Base-by-base conservation (phyloP, 2,113 vertebrate species). In the Myiagra hebetior region DNA sequence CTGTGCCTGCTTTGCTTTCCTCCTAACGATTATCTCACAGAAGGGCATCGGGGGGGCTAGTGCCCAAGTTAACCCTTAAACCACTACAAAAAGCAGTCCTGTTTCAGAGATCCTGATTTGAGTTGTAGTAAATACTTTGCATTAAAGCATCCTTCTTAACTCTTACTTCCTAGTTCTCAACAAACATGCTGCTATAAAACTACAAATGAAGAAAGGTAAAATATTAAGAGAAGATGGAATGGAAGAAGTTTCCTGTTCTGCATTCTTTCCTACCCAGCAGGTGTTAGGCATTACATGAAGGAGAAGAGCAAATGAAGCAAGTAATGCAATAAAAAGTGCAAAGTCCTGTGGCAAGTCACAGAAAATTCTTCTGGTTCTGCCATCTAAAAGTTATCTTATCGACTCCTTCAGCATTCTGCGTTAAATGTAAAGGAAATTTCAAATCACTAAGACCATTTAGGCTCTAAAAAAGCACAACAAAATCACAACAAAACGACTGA, bases 341-440 rank as follows among this genome's bases (percentile, higher is more conserved):
- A 83, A 92, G 65, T 94, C 49, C 81, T 78, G 21, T 44, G 44
- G 84, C 52, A 89, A 57, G 83, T 69, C 74, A 87, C 74, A 46
- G 55, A 46, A 53, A 53, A 70, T 46, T 76, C 64, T 84, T 41
- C 65, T 65, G 27, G 11, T 80, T 76, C 52, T 69, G 49, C 56
- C 6, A 1, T 33, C 80, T 74, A 31, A 27, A 73, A 86, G 52
- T 69, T 92, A 59, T 62, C 96, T 85, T 76, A 85, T 52, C 0
- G 1, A 49, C 64, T 93, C 47, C 53, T 88, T 87, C 65, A 75
- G 80, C 41, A 31, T 21, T 81, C 11, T 8, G 18, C 21, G 53
- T 46, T 91, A 92, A 82, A 92, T 15, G 31, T 78, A 85, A 86
- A 82, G 49, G 80, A 97, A 85, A 89, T 63, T 49, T 73, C 62